Base-by-base conservation (phyloP, 2,888 invertebrate genomes). In the Fissipunctia ypsillon region DNA sequence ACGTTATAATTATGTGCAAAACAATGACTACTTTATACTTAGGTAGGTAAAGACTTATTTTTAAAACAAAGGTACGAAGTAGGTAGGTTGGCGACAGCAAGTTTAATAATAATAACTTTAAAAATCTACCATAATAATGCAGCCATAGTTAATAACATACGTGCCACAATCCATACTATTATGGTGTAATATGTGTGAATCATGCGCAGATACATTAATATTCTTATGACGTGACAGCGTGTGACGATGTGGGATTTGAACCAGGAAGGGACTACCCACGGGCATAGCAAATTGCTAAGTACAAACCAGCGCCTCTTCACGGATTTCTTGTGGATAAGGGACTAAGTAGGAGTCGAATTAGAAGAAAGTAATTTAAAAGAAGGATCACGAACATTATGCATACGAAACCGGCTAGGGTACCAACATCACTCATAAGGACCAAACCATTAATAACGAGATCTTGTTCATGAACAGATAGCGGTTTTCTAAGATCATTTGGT, bases 181-280 rank as follows among this genome's bases (percentile, higher is more conserved):
- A 68, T 73, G 72, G 63, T 35, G 60, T 78, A n/a, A n/a, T n/a
- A 9, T 63, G 22, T 28, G 31, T 81, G 83, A 84, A 69, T 84
- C 84, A 83, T 67, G n/a, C 25, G 12, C 14, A 31, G 52, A 45
- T 28, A 6, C 61, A 74, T 81, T 79, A 69, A 54, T 79, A 84
- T 84, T 84, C 84, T 56, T 50, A 10, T 56, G 64, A 43, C 48
- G 35, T 50, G 41, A 48, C 60, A 41, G 54, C 52, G 54, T 77
- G 70, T 45, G 43, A 76, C 45, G 14, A 78, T 45, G 73, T 69
- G 73, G 70, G 72, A 73, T 45, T 73, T 52, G 25, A 78, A 68
- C 61, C 63, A 79, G 61, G 73, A 74, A 71, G 14, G 56, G 60
- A n/a, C 14, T 41, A 28, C 48, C 31, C 60, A 77, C 14, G 5